These are phyloP conservation scores for Augiades crinisus DNA, from an alignment of 2,888 invertebrate genomes.

Conservation along the genomic window DNA sequence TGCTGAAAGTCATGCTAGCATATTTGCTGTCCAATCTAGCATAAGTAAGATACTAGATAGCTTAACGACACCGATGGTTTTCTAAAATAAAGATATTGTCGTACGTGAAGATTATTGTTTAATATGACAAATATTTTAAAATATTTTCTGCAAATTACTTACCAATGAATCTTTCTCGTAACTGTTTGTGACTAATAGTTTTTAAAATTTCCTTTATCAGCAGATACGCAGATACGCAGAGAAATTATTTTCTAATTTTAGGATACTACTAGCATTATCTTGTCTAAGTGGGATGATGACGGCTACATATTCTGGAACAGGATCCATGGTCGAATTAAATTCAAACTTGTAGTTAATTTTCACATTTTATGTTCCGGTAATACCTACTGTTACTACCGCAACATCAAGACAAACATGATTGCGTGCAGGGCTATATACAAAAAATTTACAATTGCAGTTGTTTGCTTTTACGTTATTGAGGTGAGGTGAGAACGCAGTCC, in stretches of 20 bases:
- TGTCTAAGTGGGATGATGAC: slow-evolving; percentile 53
- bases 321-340: slow-evolving; percentile 43
- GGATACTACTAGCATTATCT: slow-evolving; percentile 30
- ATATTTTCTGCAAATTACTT: too few species aligned
- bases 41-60: slow-evolving; percentile 65
- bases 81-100: too few species aligned
- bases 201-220: slow-evolving; percentile 49
- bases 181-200: slow-evolving; percentile 48
- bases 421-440: too few species aligned
- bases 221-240: slow-evolving; percentile 68
- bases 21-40: slow-evolving; percentile 62
- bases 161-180: slow-evolving; percentile 66
- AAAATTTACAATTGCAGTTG: too few species aligned
- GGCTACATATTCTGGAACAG: slow-evolving; percentile 51
- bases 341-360: background rate
- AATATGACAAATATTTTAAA: too few species aligned
- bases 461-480: too few species aligned
- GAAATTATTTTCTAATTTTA: slow-evolving; percentile 65
- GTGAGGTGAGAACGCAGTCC: too few species aligned
- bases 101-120: too few species aligned
- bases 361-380: background rate
- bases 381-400: too few species aligned
- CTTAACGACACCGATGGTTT: slow-evolving; percentile 73
- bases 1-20: slow-evolving; percentile 75
- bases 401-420: too few species aligned